Evolutionary conservation across 2,888 invertebrate genomes (phyloP).

Genomic region (Catocala sponsa): DNA sequence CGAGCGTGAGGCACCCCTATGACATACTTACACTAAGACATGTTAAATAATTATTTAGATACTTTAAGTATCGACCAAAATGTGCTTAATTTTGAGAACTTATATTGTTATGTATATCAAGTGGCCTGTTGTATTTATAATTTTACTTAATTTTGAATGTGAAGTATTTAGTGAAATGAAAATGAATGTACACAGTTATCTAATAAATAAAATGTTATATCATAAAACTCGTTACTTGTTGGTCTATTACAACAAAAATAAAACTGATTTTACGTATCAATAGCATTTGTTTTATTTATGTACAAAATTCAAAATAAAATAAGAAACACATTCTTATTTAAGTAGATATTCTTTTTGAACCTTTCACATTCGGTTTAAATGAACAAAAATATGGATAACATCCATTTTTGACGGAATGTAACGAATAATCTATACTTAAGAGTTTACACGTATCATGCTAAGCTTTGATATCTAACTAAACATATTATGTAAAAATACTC

Average conservation of each 20-base stretch:
- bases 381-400: constrained; percentile 48
- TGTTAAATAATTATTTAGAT: constrained; percentile 50
- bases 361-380: constrained; percentile 33
- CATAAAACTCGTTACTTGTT: constrained; percentile 68
- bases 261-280: constrained; percentile 67
- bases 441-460: constrained; percentile 59
- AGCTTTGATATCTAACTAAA: constrained; percentile 59
- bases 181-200: constrained; percentile 64
- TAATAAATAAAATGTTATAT: constrained; percentile 61
- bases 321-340: constrained; percentile 50
- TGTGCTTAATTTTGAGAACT: constrained; percentile 56
- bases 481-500: constrained; percentile 62
- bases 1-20: constrained; percentile 25
- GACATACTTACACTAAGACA: constrained; percentile 41
- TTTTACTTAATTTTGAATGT: constrained; percentile 59
- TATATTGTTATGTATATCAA: constrained; percentile 48
- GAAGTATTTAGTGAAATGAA: constrained; percentile 59
- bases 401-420: constrained; percentile 74
- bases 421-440: constrained; percentile 68
- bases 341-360: constrained; percentile 47
- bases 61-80: constrained; percentile 44
- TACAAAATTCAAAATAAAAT: constrained; percentile 49
- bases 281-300: constrained; percentile 55
- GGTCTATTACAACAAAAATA: constrained; percentile 67
- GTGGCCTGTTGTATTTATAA: constrained; percentile 57